Evolutionary conservation across 2,797 vertebrate genomes (phyloP).

Genomic region (Anguilla obscura): DNA sequence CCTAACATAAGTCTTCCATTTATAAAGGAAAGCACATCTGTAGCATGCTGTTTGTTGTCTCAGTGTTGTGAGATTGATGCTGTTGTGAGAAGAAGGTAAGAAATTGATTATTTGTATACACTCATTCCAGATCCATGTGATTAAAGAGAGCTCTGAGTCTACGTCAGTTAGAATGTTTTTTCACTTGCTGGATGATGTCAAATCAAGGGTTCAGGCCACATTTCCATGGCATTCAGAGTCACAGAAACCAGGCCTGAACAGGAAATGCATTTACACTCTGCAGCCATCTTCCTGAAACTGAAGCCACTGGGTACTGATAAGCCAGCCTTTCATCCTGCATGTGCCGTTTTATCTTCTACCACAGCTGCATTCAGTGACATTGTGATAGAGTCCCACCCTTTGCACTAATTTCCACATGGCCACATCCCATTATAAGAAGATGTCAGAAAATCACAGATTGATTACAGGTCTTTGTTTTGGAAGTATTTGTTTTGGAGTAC

Average conservation of each 20-base stretch:
- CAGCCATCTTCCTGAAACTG: background rate
- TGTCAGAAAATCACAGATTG: background rate
- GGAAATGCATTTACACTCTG: background rate
- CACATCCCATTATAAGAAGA: background rate
- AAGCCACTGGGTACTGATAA: background rate
- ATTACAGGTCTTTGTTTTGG: background rate
- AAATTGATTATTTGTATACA: background rate
- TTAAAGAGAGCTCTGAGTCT: background rate
- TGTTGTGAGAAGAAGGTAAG: background rate
- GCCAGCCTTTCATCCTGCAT: background rate
- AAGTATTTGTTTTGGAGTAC: background rate
- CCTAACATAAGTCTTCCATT: background rate
- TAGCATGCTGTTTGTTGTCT: background rate
- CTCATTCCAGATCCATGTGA: background rate
- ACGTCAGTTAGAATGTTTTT: background rate
- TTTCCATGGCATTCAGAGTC: background rate
- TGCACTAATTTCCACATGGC: background rate
- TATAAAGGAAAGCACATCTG: background rate
- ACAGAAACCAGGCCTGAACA: background rate
- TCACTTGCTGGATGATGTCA: background rate
- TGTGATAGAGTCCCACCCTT: background rate
- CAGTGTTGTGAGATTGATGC: background rate
- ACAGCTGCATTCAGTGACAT: background rate
- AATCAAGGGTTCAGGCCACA: background rate
- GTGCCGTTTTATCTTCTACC: background rate